Conservation (phyloP, 1,140 invertebrate genomes). For the Drosophila pallidifrons region DNA sequence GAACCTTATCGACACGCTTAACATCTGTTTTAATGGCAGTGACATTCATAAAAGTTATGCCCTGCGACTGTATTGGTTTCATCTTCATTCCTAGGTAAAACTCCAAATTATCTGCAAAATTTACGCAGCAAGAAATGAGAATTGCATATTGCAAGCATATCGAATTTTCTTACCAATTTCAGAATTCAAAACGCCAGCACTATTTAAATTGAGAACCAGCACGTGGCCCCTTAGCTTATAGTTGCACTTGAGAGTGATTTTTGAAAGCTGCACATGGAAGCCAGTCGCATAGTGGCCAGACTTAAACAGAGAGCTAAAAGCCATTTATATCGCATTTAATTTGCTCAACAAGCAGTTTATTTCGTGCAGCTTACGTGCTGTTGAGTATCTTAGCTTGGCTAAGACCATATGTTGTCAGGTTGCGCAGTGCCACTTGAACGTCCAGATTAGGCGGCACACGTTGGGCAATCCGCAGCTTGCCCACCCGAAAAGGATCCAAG, state of each 20-base stretch:
- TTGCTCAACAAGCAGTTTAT: neutral
- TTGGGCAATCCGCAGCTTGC: slow-evolving; percentile 46
- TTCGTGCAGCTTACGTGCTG: slow-evolving; percentile 38
- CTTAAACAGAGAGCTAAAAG: slow-evolving; percentile 25
- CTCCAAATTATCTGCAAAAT: slow-evolving; percentile 44
- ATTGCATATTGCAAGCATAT: neutral
- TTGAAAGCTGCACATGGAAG: slow-evolving; percentile 38
- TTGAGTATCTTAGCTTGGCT: slow-evolving; percentile 46
- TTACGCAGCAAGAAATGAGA: neutral
- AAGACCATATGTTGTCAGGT: slow-evolving; percentile 49
- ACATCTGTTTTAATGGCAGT: slow-evolving; percentile 40
- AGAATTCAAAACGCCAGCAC: slow-evolving; percentile 26
- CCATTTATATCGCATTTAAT: neutral
- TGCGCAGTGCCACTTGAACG: slow-evolving; percentile 44
- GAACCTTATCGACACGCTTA: slow-evolving; percentile 34
- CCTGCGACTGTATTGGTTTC: slow-evolving; percentile 22
- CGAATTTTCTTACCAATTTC: slow-evolving; percentile 25
- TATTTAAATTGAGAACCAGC: slow-evolving; percentile 40
- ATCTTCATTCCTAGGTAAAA: slow-evolving; percentile 37
- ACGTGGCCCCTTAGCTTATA: slow-evolving; percentile 39
- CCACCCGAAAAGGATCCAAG: slow-evolving; percentile 53
- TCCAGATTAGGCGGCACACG: slow-evolving; percentile 39
- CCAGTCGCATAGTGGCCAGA: slow-evolving; percentile 33
- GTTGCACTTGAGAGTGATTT: slow-evolving; percentile 32
- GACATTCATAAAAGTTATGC: slow-evolving; percentile 37